phyloP scores from a whole-genome alignment of 1,140 invertebrate species.

The Diorhabda carinulata region DNA sequence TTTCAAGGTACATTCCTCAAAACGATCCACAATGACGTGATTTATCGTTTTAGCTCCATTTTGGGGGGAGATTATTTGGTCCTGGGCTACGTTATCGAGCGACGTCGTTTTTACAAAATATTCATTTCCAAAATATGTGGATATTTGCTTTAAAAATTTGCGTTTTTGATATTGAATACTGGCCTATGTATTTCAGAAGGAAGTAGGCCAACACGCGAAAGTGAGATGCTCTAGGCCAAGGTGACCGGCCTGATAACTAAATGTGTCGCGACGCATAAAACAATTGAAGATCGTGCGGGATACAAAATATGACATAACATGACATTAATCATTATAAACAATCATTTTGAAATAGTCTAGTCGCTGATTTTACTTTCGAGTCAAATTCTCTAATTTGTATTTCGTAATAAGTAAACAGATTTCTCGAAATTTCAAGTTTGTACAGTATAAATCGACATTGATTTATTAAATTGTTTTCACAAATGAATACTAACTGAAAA shows the following conservation, averaged over 20 bases:
- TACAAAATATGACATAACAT: slow-evolving; percentile 13
- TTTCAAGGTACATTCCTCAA: too few species aligned
- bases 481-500: too few species aligned
- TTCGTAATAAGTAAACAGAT: background rate
- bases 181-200: slow-evolving; percentile 3
- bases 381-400: background rate
- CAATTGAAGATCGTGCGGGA: slow-evolving; percentile 15
- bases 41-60: too few species aligned
- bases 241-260: slow-evolving; percentile 15
- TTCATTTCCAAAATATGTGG: too few species aligned
- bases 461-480: too few species aligned
- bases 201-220: slow-evolving; percentile 13
- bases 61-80: too few species aligned
- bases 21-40: too few species aligned
- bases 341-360: background rate
- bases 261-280: slow-evolving; percentile 16
- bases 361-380: background rate
- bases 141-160: too few species aligned
- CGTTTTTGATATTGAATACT: background rate
- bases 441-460: too few species aligned
- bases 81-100: too few species aligned
- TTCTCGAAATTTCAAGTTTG: too few species aligned
- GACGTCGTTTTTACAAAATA: too few species aligned
- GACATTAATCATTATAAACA: slow-evolving; percentile 1
- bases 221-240: slow-evolving; percentile 18